phyloP scores from a whole-genome alignment of 2,797 vertebrate species.

The Gadopsis bispinosus region DNA sequence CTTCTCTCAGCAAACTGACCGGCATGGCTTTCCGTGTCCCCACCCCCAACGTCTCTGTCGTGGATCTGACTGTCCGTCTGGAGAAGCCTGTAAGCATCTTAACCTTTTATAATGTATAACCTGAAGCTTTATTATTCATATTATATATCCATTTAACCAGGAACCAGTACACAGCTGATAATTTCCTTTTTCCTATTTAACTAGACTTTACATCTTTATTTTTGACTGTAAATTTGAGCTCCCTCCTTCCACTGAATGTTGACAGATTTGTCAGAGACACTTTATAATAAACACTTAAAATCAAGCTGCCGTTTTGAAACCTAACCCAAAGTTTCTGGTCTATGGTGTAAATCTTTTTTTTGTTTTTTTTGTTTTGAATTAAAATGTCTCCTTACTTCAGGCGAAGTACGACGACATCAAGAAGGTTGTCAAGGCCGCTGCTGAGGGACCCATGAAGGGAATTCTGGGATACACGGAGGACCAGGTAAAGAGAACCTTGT shows the following conservation, averaged over 20 bases:
- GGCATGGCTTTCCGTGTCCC: conserved; percentile 96
- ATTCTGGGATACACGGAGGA: conserved; percentile 93
- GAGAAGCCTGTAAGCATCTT: conserved; percentile 88
- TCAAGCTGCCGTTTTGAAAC: background rate
- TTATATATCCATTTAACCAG: background rate
- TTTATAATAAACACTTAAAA: background rate
- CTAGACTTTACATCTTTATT: background rate
- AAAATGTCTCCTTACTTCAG: conserved; percentile 61
- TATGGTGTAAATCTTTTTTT: background rate
- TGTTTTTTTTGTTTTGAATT: no score
- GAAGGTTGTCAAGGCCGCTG: conserved; percentile 90
- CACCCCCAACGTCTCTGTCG: conserved; percentile 92
- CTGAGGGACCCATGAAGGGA: conserved; percentile 92
- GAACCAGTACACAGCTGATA: background rate
- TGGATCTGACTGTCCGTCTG: conserved; percentile 92
- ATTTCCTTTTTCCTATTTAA: background rate
- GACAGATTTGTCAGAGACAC: background rate
- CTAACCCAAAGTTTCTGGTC: background rate
- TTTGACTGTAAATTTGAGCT: background rate
- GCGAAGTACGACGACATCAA: conserved; percentile 94
- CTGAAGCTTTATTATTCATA: background rate
- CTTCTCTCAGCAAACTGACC: conserved; percentile 87
- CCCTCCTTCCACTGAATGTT: background rate
- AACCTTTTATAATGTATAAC: background rate
- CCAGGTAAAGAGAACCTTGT: conserved; percentile 73